Evolutionary conservation across 2,888 invertebrate genomes (phyloP).

Genomic region (Zaprionus obscuricornis): DNA sequence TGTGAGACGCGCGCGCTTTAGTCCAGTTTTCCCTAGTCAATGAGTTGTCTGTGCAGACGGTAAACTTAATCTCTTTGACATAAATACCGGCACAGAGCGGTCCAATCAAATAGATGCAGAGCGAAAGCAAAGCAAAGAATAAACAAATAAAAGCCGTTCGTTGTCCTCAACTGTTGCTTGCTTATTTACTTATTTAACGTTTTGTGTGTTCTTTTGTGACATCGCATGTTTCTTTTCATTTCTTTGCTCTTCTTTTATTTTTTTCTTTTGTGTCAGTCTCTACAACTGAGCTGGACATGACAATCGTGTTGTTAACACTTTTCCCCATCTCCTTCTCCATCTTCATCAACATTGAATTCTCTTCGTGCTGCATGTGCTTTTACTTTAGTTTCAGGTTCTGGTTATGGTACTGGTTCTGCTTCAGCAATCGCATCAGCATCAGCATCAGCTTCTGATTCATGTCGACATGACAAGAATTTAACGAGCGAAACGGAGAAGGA

Average conservation of each 20-base stretch:
- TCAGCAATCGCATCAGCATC: too few relatives aligned
- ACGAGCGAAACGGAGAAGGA: constrained; percentile 10
- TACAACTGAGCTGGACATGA: too few relatives aligned
- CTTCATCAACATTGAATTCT: too few relatives aligned
- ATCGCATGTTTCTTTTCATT: constrained; percentile 32
- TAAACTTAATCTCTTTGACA: constrained; percentile 59
- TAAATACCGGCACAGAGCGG: constrained; percentile 43
- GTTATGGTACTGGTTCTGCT: too few relatives aligned
- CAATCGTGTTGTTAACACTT: too few relatives aligned
- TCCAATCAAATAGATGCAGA: constrained; percentile 13
- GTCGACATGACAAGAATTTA: constrained; percentile 47
- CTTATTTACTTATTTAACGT: constrained; percentile 69
- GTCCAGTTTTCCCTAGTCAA: constrained; percentile 48
- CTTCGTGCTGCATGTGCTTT: constrained; percentile 22
- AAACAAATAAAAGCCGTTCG: constrained; percentile 18
- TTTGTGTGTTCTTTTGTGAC: constrained; percentile 57
- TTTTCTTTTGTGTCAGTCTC: constrained; percentile 11
- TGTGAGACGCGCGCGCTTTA: constrained; percentile 39
- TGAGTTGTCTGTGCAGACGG: constrained; percentile 47
- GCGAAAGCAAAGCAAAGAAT: constrained; percentile 14
- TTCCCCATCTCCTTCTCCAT: not conserved
- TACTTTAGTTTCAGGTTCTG: constrained; percentile 8
- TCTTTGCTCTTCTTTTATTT: constrained; percentile 12
- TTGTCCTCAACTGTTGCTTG: constrained; percentile 36
- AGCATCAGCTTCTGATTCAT: constrained; percentile 13